phyloP scores from a whole-genome alignment of 2,888 invertebrate species.

The Bombyx huttoni region DNA sequence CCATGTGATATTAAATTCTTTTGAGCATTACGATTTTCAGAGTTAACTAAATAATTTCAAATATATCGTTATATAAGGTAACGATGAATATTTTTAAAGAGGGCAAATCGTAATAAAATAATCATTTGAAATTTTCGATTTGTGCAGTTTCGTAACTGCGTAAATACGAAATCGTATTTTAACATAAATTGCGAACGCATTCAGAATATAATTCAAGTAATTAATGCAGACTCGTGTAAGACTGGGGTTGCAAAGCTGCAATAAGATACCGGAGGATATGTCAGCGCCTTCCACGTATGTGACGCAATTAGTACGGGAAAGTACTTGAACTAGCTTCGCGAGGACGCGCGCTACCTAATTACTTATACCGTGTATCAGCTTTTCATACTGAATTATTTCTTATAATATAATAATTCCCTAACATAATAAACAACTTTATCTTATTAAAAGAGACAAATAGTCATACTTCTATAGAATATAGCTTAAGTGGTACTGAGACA shows the following conservation, averaged over 20 bases:
- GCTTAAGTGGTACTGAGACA: too few species aligned
- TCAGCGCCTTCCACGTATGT: constrained; percentile 32
- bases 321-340: constrained; percentile 11
- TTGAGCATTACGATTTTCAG: too few species aligned
- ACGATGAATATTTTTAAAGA: too few species aligned
- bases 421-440: too few species aligned
- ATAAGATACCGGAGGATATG: constrained; percentile 7
- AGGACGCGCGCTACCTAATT: constrained; percentile 21
- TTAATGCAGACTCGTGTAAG: constrained; percentile 6
- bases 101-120: too few species aligned
- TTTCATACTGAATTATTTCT: not conserved
- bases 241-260: constrained; percentile 1
- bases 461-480: too few species aligned
- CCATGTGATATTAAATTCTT: not conserved
- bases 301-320: constrained; percentile 44
- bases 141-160: too few species aligned
- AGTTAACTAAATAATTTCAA: too few species aligned
- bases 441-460: too few species aligned
- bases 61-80: too few species aligned
- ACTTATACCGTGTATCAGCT: constrained; percentile 12
- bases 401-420: too few species aligned
- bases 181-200: not conserved
- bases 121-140: too few species aligned
- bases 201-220: not conserved
- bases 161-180: not conserved